A percentile compares a stretch with the other conserved stretches of the same genome.
These are phyloP conservation scores for Melanotaenia parkinsoni DNA, from an alignment of 2,797 vertebrate species.

Conservation along the genomic window DNA sequence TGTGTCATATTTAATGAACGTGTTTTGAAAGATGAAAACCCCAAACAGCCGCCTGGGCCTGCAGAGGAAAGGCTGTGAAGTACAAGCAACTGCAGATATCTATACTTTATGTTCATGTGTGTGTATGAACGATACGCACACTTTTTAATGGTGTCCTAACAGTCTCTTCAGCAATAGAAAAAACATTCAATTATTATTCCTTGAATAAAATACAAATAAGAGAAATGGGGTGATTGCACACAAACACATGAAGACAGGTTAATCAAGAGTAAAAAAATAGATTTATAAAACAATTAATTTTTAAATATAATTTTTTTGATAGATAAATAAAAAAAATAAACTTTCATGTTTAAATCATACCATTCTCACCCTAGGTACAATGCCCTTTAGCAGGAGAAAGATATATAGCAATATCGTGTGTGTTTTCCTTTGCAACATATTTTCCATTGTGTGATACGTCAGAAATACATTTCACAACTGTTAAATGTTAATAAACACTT, in stretches of 20 bases:
- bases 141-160: neutral
- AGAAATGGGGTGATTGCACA: neutral
- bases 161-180: neutral
- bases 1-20: slow-evolving; percentile 73
- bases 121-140: slow-evolving; percentile 38
- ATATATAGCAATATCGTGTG: no score
- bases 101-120: neutral
- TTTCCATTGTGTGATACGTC: neutral
- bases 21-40: slow-evolving; percentile 70
- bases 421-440: neutral
- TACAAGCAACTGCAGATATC: neutral
- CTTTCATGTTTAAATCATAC: neutral
- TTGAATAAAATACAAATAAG: neutral
- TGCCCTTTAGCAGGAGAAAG: neutral
- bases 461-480: neutral
- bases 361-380: neutral
- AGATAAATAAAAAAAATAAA: neutral
- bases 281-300: neutral
- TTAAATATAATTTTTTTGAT: neutral
- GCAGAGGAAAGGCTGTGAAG: slow-evolving; percentile 42
- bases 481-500: neutral
- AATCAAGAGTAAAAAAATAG: neutral
- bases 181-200: neutral
- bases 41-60: slow-evolving; percentile 59
- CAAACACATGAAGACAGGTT: neutral